Percentiles rank a stretch among this genome's conserved stretches.
Conservation (phyloP, 1,140 invertebrate species). For the Helicorthomorpha holstii region DNA sequence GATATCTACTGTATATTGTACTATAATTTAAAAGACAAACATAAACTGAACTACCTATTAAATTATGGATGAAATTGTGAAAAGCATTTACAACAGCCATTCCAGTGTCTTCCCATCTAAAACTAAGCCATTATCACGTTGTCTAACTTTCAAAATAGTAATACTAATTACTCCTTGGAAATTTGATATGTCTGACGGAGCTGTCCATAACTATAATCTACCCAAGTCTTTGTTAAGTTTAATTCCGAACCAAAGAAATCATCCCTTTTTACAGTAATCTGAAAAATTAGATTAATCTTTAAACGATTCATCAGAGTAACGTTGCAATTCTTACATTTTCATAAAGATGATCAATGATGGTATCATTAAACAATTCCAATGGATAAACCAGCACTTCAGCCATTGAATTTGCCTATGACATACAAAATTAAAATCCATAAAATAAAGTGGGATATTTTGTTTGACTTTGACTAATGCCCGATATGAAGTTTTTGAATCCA, state of each 20-base stretch:
- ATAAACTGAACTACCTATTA: no score
- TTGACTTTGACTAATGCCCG: neutral
- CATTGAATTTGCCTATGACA: conserved; percentile 3
- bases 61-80: no score
- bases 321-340: neutral
- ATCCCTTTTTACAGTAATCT: neutral
- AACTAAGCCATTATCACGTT: no score
- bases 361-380: conserved; percentile 3
- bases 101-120: no score
- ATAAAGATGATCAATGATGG: conserved; percentile 24
- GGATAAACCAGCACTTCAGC: conserved; percentile 10
- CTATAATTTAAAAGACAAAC: no score
- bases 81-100: no score
- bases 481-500: conserved; percentile 2
- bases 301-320: neutral
- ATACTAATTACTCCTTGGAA: no score
- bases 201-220: neutral
- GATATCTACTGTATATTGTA: no score
- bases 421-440: conserved; percentile 1
- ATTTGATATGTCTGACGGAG: no score
- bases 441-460: neutral
- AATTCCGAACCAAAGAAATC: neutral
- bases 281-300: neutral
- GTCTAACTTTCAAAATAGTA: no score
- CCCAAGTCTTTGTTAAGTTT: neutral